Percentiles rank a stretch among this genome's conserved stretches.
Conservation (phyloP, 2,113 vertebrate species). For the Melospiza georgiana region DNA sequence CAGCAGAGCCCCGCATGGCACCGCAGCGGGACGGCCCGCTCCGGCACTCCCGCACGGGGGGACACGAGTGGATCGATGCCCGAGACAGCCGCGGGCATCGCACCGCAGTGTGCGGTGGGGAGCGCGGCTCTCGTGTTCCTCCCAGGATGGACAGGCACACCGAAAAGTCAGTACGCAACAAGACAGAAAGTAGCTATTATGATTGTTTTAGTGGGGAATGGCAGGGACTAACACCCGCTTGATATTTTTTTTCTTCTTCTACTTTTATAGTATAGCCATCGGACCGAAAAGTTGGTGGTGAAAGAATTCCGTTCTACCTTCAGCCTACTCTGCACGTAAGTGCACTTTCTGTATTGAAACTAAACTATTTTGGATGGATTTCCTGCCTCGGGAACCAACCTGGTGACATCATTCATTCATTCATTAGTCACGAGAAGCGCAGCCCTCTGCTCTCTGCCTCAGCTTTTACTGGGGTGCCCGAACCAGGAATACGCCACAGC, state of each 20-base stretch:
- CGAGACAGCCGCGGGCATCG: not conserved
- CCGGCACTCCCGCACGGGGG: not conserved
- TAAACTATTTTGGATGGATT: not conserved
- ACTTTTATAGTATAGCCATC: not conserved
- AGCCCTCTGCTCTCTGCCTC: not conserved
- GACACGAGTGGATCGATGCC: not conserved
- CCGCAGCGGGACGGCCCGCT: not conserved
- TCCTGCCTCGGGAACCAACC: conserved; percentile 33
- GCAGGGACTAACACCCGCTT: not conserved
- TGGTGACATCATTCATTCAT: conserved; percentile 31
- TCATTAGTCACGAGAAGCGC: not conserved
- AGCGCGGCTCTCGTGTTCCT: not conserved
- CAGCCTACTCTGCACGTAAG: not conserved
- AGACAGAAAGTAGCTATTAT: not conserved
- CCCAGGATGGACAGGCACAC: fast-evolving
- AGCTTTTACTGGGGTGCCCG: not conserved
- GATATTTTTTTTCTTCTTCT: not conserved
- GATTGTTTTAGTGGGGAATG: not conserved
- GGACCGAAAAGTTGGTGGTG: not conserved
- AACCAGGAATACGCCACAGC: fast-evolving
- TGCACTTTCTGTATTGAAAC: not conserved
- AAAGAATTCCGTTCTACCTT: not conserved
- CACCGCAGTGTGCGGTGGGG: not conserved
- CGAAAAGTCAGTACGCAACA: not conserved
- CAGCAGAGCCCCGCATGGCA: not conserved